phyloP scores from a whole-genome alignment of 2,113 vertebrate species.

The Sinocyclocheilus anophthalmus region DNA sequence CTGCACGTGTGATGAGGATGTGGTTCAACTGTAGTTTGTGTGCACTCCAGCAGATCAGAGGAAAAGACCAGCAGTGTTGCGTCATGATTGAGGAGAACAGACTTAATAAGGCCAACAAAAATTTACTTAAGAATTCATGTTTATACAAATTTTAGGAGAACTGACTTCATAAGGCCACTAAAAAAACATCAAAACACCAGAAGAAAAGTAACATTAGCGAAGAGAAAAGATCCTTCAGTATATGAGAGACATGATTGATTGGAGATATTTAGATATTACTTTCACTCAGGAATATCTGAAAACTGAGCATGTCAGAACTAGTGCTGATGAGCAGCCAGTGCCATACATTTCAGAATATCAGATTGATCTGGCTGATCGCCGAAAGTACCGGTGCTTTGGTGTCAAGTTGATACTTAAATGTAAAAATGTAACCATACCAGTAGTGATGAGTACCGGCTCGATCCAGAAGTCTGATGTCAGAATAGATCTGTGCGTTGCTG shows the following conservation, averaged over 20 bases:
- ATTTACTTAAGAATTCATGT: too few species aligned
- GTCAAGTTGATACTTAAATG: too few species aligned
- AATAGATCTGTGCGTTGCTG: background rate
- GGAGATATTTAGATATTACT: background rate
- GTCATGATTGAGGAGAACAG: background rate
- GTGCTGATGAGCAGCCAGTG: too few species aligned
- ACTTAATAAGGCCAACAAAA: too few species aligned
- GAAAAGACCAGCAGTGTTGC: background rate
- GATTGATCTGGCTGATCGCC: too few species aligned
- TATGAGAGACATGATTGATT: too few species aligned
- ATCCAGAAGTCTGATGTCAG: background rate
- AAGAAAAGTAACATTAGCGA: background rate
- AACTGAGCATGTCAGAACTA: too few species aligned
- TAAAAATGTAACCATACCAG: too few species aligned
- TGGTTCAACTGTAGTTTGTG: background rate
- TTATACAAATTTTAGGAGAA: too few species aligned
- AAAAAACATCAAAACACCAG: background rate
- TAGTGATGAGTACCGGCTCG: background rate
- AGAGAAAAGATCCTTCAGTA: background rate
- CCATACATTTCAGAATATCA: too few species aligned
- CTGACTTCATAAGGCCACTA: too few species aligned
- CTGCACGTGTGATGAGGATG: background rate
- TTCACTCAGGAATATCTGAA: too few species aligned
- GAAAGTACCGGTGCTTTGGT: background rate
- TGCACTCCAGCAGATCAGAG: background rate